Evolutionary conservation across 2,797 vertebrate species (phyloP).

Genomic region (Vireo griseus): DNA sequence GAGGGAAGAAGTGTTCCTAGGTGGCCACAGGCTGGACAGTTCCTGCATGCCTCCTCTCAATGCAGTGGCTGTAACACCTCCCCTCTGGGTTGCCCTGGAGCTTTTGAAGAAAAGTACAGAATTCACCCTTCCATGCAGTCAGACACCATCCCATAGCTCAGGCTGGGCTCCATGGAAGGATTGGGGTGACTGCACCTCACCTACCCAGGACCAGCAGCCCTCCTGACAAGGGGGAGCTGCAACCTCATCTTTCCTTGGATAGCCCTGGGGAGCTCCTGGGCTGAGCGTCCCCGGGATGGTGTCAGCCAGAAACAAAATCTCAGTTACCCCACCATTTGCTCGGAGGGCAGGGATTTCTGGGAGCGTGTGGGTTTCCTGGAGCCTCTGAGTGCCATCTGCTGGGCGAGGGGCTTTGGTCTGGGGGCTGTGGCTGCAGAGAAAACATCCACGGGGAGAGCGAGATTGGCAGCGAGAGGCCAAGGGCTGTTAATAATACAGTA

Average conservation of each 20-base stretch:
- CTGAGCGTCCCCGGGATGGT: no score
- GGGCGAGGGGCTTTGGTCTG: neutral
- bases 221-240: neutral
- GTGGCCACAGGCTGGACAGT: neutral
- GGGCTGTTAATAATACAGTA: slow-evolving; percentile 41
- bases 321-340: neutral
- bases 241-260: neutral
- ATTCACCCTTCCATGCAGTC: neutral
- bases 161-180: neutral
- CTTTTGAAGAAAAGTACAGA: neutral
- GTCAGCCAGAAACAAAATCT: neutral
- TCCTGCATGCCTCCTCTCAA: neutral
- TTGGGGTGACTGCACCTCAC: neutral
- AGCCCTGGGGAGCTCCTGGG: neutral
- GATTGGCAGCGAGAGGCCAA: slow-evolving; percentile 6
- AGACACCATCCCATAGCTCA: neutral
- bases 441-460: neutral
- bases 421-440: neutral
- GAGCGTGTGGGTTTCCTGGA: neutral
- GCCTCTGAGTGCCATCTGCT: slow-evolving; percentile 49
- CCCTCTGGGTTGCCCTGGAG: neutral
- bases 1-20: neutral
- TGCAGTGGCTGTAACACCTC: neutral
- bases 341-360: neutral
- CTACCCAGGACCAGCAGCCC: neutral